Evolutionary conservation across 2,113 vertebrate genomes (phyloP).

Genomic region (Galemys pyrenaicus): DNA sequence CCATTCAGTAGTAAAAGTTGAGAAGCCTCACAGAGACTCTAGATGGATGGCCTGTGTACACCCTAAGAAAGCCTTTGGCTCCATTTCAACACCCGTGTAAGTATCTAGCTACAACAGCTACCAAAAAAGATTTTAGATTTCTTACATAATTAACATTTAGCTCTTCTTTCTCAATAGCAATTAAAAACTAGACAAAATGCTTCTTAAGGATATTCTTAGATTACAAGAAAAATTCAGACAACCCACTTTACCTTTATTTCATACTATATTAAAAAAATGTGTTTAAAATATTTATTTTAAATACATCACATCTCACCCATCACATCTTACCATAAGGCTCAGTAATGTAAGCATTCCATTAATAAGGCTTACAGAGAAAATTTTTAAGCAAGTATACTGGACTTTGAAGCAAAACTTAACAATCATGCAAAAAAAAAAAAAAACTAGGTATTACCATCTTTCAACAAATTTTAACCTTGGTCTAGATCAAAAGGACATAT

Average conservation of each 20-base stretch:
- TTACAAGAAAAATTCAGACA: background rate
- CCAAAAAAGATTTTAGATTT: slow-evolving; percentile 17
- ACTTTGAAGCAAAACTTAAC: background rate
- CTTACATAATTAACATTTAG: slow-evolving; percentile 5
- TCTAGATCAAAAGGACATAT: background rate
- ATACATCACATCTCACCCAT: too few species aligned
- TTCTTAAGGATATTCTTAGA: background rate
- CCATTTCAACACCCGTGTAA: background rate
- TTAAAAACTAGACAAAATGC: background rate
- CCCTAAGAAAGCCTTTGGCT: background rate
- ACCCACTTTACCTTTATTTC: background rate
- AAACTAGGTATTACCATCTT: background rate
- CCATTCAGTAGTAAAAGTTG: background rate
- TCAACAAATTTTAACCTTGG: background rate
- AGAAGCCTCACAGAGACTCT: background rate
- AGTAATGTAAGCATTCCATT: background rate
- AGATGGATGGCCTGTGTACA: too few species aligned
- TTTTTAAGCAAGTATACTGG: background rate
- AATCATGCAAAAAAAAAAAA: background rate
- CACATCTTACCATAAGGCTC: background rate
- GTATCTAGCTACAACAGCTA: background rate
- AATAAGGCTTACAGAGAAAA: background rate
- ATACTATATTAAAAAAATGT: background rate
- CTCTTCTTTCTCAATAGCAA: slow-evolving; percentile 2
- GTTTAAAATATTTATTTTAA: background rate